Evolutionary conservation across 1,140 invertebrate species (phyloP).

Genomic region (Acromyrmex heyeri): DNA sequence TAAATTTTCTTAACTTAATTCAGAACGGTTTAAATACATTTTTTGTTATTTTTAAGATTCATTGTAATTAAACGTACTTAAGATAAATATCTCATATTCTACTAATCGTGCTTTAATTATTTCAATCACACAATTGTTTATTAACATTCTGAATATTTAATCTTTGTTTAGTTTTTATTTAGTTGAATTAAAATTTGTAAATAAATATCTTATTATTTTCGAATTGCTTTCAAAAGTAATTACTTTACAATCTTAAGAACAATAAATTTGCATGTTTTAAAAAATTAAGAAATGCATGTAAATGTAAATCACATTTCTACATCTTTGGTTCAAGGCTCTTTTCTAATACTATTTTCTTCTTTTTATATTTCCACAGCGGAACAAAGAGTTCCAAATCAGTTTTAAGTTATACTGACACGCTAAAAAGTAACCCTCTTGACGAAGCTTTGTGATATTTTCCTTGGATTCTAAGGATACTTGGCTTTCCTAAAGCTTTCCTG

Average conservation of each 20-base stretch:
- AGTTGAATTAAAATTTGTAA: not conserved
- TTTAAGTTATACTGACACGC: slow-evolving; percentile 6
- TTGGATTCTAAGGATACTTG: not conserved
- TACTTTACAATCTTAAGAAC: not conserved
- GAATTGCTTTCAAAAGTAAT: not conserved
- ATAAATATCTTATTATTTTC: not conserved
- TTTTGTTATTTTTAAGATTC: not conserved
- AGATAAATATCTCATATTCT: not conserved
- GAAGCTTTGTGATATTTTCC: not conserved
- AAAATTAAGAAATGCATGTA: not conserved
- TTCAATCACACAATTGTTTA: not conserved
- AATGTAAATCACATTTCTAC: not conserved
- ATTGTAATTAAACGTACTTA: not conserved
- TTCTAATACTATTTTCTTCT: not conserved
- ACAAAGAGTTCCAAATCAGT: slow-evolving; percentile 12
- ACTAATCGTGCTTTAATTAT: slow-evolving; percentile 1
- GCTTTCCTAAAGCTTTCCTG: slow-evolving; percentile 6
- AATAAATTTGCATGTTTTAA: not conserved
- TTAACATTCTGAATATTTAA: not conserved
- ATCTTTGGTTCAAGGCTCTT: not conserved
- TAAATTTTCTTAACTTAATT: slow-evolving; percentile 14
- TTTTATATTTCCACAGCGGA: not conserved
- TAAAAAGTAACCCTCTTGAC: slow-evolving; percentile 16
- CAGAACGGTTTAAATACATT: not conserved
- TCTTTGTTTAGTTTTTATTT: slow-evolving; percentile 1